phyloP scores from a whole-genome alignment of 2,888 invertebrate species.

The Exocentrus adspersus region DNA sequence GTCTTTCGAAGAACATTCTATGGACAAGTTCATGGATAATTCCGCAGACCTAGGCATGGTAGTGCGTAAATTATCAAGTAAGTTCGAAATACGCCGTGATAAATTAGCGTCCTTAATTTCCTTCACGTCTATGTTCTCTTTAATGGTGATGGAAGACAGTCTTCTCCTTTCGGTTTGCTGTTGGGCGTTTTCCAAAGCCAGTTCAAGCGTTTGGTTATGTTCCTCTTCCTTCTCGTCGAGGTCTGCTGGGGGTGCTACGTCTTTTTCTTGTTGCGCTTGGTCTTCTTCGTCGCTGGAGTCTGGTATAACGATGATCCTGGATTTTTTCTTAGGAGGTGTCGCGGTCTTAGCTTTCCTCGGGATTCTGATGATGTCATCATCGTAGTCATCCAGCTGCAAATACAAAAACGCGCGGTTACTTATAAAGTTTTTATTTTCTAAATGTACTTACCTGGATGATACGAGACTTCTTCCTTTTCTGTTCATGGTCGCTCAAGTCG shows the following conservation, averaged over 20 bases:
- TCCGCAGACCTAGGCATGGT: constrained; percentile 46
- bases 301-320: constrained; percentile 37
- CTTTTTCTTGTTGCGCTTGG: no score
- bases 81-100: constrained; percentile 50
- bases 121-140: constrained; percentile 53
- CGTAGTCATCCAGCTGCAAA: constrained; percentile 34
- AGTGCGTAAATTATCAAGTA: constrained; percentile 54
- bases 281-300: constrained; percentile 24
- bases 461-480: constrained; percentile 40
- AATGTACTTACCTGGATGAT: no score
- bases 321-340: constrained; percentile 30
- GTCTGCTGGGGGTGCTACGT: background rate
- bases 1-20: constrained; percentile 43
- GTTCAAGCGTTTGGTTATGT: background rate
- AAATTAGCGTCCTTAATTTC: constrained; percentile 50
- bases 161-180: constrained; percentile 23
- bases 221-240: constrained; percentile 28
- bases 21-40: constrained; percentile 52
- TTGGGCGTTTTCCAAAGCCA: background rate
- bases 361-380: constrained; percentile 43
- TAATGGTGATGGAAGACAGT: constrained; percentile 53
- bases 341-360: constrained; percentile 30
- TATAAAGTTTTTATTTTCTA: no score
- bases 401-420: no score
- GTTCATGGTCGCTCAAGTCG: constrained; percentile 38